Evolutionary conservation across 1,140 invertebrate species (phyloP).

Genomic region (Zaprionus lachaisei): DNA sequence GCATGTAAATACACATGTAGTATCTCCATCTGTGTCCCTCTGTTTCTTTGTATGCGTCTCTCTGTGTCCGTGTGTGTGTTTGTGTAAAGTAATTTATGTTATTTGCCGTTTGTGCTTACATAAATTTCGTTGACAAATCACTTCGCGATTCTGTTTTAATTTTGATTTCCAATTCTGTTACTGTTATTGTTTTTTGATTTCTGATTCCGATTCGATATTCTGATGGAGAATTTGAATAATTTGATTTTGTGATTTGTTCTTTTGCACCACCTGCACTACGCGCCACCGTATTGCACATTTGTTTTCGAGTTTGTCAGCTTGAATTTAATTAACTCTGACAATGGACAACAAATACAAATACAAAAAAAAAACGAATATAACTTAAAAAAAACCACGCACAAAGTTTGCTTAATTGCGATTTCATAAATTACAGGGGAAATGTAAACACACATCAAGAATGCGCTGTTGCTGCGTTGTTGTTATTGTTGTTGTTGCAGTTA

Average conservation of each 20-base stretch:
- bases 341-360: slow-evolving; percentile 11
- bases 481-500: slow-evolving; percentile 27
- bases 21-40: slow-evolving; percentile 1
- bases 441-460: slow-evolving; percentile 24
- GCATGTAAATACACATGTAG: slow-evolving; percentile 18
- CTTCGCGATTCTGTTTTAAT: slow-evolving; percentile 9
- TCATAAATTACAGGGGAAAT: slow-evolving; percentile 26
- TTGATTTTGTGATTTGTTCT: slow-evolving; percentile 9
- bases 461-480: slow-evolving; percentile 21
- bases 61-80: slow-evolving; percentile 7
- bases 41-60: background rate
- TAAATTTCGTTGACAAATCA: slow-evolving; percentile 44
- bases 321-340: slow-evolving; percentile 19
- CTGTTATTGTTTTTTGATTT: slow-evolving; percentile 7
- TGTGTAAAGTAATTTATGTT: slow-evolving; percentile 32
- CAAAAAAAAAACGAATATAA: slow-evolving; percentile 28
- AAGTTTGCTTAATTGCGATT: slow-evolving; percentile 24
- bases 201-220: slow-evolving; percentile 8
- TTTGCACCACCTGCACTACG: slow-evolving; percentile 34
- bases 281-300: slow-evolving; percentile 34
- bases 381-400: slow-evolving; percentile 30
- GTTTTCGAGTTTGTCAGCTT: slow-evolving; percentile 16
- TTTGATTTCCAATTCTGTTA: slow-evolving; percentile 12
- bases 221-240: slow-evolving; percentile 1
- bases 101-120: slow-evolving; percentile 37